phyloP scores from a whole-genome alignment of 1,140 invertebrate genomes.

The Drosophila takahashii region DNA sequence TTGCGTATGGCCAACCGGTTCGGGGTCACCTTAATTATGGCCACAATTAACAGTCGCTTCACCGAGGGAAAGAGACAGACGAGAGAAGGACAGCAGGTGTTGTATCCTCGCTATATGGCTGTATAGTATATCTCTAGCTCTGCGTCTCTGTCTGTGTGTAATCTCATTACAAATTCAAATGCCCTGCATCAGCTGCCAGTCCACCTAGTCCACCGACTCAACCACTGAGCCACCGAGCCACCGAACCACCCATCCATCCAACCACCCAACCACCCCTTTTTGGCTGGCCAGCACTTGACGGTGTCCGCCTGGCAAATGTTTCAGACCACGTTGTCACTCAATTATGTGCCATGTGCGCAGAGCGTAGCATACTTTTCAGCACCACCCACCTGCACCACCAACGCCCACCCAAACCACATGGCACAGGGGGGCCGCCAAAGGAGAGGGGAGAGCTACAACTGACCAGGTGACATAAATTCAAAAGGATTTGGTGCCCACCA shows the following conservation, averaged over 20 bases:
- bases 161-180: conserved; percentile 82
- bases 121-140: neutral
- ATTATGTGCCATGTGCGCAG: conserved; percentile 77
- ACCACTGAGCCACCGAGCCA: neutral
- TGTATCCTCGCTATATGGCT: conserved; percentile 8
- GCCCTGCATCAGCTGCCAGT: conserved; percentile 51
- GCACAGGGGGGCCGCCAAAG: conserved; percentile 3
- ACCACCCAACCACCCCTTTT: conserved; percentile 2
- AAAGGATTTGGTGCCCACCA: conserved; percentile 17
- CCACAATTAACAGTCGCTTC: conserved; percentile 77
- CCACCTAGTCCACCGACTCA: neutral
- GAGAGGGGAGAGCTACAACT: conserved; percentile 6
- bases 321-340: conserved; percentile 78
- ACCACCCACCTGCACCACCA: conserved; percentile 23
- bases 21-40: conserved; percentile 79
- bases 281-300: conserved; percentile 31
- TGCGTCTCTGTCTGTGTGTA: conserved; percentile 49
- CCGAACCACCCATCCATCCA: conserved; percentile 1
- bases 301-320: conserved; percentile 74
- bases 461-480: conserved; percentile 49
- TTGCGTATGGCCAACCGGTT: conserved; percentile 24
- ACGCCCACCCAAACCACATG: neutral
- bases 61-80: neutral
- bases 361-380: conserved; percentile 74
- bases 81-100: conserved; percentile 38